These are phyloP conservation scores for Mergus octosetaceus DNA, from an alignment of 2,797 vertebrate genomes.

Conservation along the genomic window DNA sequence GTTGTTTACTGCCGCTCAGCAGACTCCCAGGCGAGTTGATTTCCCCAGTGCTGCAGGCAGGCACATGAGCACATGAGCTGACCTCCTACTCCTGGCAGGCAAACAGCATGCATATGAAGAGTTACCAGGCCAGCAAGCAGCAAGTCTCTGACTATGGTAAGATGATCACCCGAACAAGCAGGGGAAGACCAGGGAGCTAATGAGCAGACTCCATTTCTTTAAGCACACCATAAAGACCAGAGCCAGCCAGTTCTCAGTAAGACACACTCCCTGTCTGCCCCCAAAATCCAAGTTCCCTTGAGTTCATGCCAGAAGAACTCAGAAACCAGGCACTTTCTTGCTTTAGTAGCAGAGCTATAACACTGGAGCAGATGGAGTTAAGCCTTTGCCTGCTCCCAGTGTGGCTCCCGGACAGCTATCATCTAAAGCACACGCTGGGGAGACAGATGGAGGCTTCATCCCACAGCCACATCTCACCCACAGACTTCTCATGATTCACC, in stretches of 20 bases:
- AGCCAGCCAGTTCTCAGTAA: neutral
- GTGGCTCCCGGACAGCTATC: neutral
- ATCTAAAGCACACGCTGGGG: neutral
- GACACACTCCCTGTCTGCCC: neutral
- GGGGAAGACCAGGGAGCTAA: neutral
- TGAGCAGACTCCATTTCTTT: neutral
- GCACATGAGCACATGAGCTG: neutral
- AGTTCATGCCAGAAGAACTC: neutral
- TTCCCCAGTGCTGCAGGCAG: neutral
- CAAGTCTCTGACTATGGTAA: neutral
- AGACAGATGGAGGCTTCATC: slow-evolving; percentile 54
- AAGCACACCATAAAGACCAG: neutral
- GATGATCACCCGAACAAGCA: too few relatives aligned
- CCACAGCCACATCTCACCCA: slow-evolving; percentile 46
- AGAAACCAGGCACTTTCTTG: neutral
- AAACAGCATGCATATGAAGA: neutral
- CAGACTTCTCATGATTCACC: slow-evolving; percentile 46
- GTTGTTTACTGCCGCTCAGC: neutral
- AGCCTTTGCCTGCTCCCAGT: neutral
- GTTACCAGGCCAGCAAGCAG: neutral
- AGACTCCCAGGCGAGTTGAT: neutral
- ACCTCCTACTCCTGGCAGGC: neutral
- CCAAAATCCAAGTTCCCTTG: neutral
- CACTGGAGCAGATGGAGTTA: neutral
- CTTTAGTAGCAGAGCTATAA: neutral